Conservation (phyloP, 2,113 vertebrate genomes). For the Archilochus colubris region DNA sequence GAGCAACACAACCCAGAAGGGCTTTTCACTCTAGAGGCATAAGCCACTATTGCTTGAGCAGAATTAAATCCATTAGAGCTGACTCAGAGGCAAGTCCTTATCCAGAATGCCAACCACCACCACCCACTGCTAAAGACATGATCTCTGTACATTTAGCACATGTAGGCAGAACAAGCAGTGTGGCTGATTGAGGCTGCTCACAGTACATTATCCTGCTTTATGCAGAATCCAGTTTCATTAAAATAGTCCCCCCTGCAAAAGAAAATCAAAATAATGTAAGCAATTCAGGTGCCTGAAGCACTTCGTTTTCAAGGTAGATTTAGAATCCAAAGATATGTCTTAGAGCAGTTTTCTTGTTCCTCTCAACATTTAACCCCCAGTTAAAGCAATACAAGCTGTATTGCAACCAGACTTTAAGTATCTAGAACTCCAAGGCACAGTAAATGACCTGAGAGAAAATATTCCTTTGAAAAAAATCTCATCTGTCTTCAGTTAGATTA, state of each 20-base stretch:
- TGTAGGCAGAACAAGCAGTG: neutral
- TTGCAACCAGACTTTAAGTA: neutral
- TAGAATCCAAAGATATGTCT: neutral
- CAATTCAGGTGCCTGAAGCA: neutral
- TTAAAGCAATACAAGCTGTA: neutral
- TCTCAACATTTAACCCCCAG: neutral
- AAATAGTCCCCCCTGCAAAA: neutral
- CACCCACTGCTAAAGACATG: neutral
- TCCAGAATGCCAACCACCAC: neutral
- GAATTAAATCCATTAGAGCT: neutral
- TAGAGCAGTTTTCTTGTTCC: neutral
- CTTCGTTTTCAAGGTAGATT: neutral
- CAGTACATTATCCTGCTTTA: neutral
- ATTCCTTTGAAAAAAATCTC: neutral
- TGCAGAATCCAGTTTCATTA: neutral
- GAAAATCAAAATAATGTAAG: neutral
- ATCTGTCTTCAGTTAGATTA: neutral
- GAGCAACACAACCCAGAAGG: slow-evolving; percentile 14
- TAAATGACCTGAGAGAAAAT: neutral
- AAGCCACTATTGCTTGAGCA: neutral
- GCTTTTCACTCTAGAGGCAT: neutral
- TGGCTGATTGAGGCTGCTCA: neutral
- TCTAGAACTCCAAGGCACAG: neutral
- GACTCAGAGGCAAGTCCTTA: slow-evolving; percentile 15
- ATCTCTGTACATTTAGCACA: neutral